A percentile compares a stretch with the other conserved stretches of the same genome.
Evolutionary conservation across 2,797 vertebrate genomes (phyloP).

Genomic region (Pempheris klunzingeri): DNA sequence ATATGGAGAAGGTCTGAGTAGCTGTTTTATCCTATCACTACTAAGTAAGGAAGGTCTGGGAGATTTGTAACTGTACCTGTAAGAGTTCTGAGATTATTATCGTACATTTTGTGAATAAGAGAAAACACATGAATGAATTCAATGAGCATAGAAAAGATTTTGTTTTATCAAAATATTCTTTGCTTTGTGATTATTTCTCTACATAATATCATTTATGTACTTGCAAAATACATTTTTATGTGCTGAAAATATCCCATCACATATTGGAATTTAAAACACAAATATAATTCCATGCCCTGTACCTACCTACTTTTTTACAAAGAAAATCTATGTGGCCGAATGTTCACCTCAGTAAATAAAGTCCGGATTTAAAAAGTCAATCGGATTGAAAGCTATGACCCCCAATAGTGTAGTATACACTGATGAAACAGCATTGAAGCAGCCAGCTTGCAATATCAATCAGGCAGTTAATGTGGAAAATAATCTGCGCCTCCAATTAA

Average conservation of each 20-base stretch:
- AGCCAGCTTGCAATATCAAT: slow-evolving; percentile 35
- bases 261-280: neutral
- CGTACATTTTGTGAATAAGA: neutral
- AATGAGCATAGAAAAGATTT: neutral
- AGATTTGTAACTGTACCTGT: too few relatives aligned
- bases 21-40: too few relatives aligned
- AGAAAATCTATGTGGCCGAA: neutral
- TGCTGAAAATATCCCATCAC: neutral
- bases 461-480: slow-evolving; percentile 50
- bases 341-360: neutral
- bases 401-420: slow-evolving; percentile 12
- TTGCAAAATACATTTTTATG: neutral
- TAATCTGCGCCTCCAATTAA: slow-evolving; percentile 22
- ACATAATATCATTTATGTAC: neutral
- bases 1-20: too few relatives aligned
- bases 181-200: neutral
- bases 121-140: neutral
- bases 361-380: slow-evolving; percentile 2
- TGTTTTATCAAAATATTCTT: neutral
- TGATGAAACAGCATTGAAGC: slow-evolving; percentile 32
- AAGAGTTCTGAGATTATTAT: neutral
- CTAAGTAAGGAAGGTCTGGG: too few relatives aligned
- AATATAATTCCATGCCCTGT: neutral
- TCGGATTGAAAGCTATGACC: slow-evolving; percentile 8
- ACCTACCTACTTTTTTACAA: neutral